These are phyloP conservation scores for Venusia cambrica DNA, from an alignment of 2,888 invertebrate genomes.

Conservation along the genomic window DNA sequence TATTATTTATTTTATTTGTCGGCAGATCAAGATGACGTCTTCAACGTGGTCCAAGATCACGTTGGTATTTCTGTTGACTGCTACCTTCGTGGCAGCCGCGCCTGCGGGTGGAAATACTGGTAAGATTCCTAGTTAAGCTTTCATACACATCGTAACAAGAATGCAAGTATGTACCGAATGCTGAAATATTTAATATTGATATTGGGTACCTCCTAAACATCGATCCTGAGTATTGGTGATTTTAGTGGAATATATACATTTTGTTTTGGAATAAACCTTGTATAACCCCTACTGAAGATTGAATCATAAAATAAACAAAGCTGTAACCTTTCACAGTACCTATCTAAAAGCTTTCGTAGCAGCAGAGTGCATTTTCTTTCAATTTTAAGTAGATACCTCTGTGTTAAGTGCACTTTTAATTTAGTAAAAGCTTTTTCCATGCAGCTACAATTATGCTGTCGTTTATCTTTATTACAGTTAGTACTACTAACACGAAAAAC, in stretches of 20 bases:
- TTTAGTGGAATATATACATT: too few relatives aligned
- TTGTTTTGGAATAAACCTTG: too few relatives aligned
- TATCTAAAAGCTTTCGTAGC: conserved; percentile 7
- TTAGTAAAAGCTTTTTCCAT: conserved; percentile 16
- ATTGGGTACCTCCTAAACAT: too few relatives aligned
- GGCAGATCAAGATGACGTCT: conserved; percentile 36
- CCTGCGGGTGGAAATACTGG: conserved; percentile 42
- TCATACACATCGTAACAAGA: too few relatives aligned
- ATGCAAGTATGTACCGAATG: too few relatives aligned
- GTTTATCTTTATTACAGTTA: conserved; percentile 13
- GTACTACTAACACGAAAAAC: conserved; percentile 17
- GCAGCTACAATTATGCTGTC: conserved; percentile 9
- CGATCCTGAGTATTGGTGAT: too few relatives aligned
- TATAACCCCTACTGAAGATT: too few relatives aligned
- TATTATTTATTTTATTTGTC: conserved; percentile 18
- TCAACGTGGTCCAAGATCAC: conserved; percentile 26
- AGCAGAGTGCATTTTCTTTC: conserved; percentile 6
- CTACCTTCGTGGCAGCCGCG: conserved; percentile 35
- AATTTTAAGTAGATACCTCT: conserved; percentile 2
- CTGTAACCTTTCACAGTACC: conserved; percentile 4
- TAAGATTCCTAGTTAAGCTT: too few relatives aligned
- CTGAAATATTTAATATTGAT: too few relatives aligned
- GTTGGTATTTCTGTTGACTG: conserved; percentile 32
- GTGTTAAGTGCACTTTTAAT: conserved; percentile 12
- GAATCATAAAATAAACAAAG: conserved; percentile 4